phyloP scores from a whole-genome alignment of 1,140 invertebrate species.

The Saccostrea echinata region DNA sequence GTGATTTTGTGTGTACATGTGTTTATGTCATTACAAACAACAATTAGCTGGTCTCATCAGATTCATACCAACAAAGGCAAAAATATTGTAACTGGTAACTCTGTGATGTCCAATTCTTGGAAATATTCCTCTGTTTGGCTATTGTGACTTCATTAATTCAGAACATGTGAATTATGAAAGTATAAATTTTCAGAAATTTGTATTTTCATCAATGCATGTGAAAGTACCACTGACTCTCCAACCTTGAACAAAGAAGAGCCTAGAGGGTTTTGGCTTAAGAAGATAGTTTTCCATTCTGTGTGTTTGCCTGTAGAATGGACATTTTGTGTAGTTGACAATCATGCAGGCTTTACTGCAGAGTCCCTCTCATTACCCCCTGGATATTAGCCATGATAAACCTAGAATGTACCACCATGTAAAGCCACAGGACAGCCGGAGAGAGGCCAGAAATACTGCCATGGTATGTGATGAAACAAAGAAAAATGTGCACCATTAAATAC shows the following conservation, averaged over 20 bases:
- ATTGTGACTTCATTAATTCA: too few relatives aligned
- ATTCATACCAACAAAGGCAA: not conserved
- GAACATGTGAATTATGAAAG: too few relatives aligned
- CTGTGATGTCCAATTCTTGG: too few relatives aligned
- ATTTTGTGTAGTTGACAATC: not conserved
- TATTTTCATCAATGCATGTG: too few relatives aligned
- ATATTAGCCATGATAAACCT: slow-evolving; percentile 26
- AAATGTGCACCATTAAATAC: not conserved
- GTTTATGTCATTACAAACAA: slow-evolving; percentile 14
- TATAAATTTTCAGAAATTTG: too few relatives aligned
- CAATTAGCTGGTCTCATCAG: not conserved
- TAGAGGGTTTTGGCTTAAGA: too few relatives aligned
- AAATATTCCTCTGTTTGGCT: too few relatives aligned
- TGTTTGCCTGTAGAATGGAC: not conserved
- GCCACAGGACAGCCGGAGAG: not conserved
- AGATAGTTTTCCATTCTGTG: too few relatives aligned
- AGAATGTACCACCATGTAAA: slow-evolving; percentile 7
- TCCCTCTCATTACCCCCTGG: not conserved
- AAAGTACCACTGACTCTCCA: too few relatives aligned
- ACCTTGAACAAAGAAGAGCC: too few relatives aligned
- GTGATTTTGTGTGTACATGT: slow-evolving; percentile 15
- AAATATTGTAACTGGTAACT: too few relatives aligned
- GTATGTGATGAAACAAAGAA: not conserved
- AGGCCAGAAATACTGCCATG: not conserved
- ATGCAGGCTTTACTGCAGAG: slow-evolving; percentile 10